phyloP scores from a whole-genome alignment of 2,888 invertebrate species.

The Autographa pulchrina region DNA sequence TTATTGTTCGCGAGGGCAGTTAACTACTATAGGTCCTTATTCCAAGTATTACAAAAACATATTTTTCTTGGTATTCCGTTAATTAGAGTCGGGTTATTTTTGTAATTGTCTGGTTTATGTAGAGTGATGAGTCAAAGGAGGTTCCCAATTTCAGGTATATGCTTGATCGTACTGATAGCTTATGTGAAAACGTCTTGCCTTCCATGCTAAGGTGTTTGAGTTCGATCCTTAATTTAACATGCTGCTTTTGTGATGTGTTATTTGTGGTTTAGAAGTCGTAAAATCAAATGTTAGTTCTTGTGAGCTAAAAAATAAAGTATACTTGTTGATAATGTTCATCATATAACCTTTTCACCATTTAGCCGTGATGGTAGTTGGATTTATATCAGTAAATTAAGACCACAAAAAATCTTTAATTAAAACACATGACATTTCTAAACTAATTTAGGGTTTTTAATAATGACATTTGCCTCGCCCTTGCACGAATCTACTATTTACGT shows the following conservation, averaged over 20 bases:
- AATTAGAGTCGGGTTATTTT: background rate
- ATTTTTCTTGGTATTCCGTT: constrained; percentile 19
- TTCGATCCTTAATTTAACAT: background rate
- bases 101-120: background rate
- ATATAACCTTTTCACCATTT: too few species aligned
- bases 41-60: constrained; percentile 32
- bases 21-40: background rate
- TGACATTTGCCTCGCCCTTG: background rate
- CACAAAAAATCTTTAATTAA: too few species aligned
- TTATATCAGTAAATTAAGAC: too few species aligned
- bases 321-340: background rate
- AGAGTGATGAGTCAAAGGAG: background rate
- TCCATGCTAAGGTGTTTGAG: background rate
- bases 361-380: too few species aligned
- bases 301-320: too few species aligned
- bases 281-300: too few species aligned
- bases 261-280: too few species aligned
- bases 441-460: background rate
- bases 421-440: background rate
- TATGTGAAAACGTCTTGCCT: background rate
- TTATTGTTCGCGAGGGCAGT: constrained; percentile 23
- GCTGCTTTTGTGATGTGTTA: too few species aligned
- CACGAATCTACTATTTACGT: background rate
- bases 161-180: background rate
- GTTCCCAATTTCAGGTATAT: background rate